Percentiles rank a stretch among this genome's conserved stretches.
Evolutionary conservation across 2,888 invertebrate species (phyloP).

Genomic region (Melieria omissa): DNA sequence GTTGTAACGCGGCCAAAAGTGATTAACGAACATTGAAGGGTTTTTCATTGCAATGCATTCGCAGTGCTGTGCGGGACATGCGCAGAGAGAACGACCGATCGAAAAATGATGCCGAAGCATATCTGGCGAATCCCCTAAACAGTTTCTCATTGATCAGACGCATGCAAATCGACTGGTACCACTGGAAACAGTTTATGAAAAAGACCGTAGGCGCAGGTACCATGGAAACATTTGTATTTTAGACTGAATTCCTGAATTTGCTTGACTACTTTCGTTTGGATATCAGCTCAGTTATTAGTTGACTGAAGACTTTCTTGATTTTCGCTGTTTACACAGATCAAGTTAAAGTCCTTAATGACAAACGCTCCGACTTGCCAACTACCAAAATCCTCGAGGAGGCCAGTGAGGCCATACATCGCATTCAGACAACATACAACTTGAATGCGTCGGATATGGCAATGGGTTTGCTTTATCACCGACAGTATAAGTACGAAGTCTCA

Average conservation of each 20-base stretch:
- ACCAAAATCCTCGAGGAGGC: constrained; percentile 93
- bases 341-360: constrained; percentile 39
- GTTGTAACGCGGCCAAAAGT: too few relatives aligned
- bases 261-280: not conserved
- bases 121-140: constrained; percentile 58
- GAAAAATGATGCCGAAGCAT: constrained; percentile 44
- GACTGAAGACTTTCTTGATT: too few relatives aligned
- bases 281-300: not conserved
- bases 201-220: constrained; percentile 51
- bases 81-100: constrained; percentile 50
- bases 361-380: constrained; percentile 70
- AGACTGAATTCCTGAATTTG: not conserved
- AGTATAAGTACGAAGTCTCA: constrained; percentile 72
- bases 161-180: constrained; percentile 57
- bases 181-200: constrained; percentile 54
- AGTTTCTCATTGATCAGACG: constrained; percentile 56
- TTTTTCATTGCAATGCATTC: too few relatives aligned
- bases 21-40: too few relatives aligned
- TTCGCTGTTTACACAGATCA: constrained; percentile 3
- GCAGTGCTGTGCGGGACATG: too few relatives aligned
- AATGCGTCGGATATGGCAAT: constrained; percentile 82
- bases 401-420: constrained; percentile 87
- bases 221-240: too few relatives aligned
- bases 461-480: constrained; percentile 84
- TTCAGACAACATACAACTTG: constrained; percentile 91